Conservation (phyloP, 2,113 vertebrate species). For the Halcyon senegalensis region DNA sequence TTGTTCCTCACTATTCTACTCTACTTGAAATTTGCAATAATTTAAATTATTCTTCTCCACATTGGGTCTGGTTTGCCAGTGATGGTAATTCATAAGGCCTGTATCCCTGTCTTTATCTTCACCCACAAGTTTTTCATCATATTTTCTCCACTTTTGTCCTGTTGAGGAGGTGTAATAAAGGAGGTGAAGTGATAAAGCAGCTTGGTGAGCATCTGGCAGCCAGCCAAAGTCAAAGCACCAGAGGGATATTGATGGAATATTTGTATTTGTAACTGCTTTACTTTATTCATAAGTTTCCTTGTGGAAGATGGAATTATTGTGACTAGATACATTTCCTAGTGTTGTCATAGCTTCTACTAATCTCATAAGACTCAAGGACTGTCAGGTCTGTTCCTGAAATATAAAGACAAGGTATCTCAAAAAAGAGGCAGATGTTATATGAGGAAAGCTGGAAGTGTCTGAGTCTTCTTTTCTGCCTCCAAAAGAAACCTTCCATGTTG, state of each 20-base stretch:
- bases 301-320: not conserved
- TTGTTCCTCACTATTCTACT: not conserved
- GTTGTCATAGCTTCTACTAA: not conserved
- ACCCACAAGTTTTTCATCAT: not conserved
- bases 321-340: not conserved
- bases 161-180: not conserved
- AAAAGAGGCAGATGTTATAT: not conserved
- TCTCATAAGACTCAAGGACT: not conserved
- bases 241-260: not conserved
- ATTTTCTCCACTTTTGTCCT: not conserved
- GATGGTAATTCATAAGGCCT: not conserved
- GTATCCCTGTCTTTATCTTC: not conserved
- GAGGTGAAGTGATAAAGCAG: not conserved
- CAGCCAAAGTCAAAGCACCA: fast-evolving
- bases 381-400: not conserved
- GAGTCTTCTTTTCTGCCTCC: not conserved
- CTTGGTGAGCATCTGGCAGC: not conserved
- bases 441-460: not conserved
- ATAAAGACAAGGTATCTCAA: not conserved
- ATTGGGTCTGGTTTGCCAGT: not conserved
- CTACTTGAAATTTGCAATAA: not conserved
- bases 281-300: not conserved
- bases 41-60: not conserved
- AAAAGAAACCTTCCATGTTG: not conserved
- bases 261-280: not conserved